Evolutionary conservation across 2,888 invertebrate species (phyloP), one percentile per base, ranked within the genome.

Genomic region (Bursaphelenchus okinawaensis): DNA sequence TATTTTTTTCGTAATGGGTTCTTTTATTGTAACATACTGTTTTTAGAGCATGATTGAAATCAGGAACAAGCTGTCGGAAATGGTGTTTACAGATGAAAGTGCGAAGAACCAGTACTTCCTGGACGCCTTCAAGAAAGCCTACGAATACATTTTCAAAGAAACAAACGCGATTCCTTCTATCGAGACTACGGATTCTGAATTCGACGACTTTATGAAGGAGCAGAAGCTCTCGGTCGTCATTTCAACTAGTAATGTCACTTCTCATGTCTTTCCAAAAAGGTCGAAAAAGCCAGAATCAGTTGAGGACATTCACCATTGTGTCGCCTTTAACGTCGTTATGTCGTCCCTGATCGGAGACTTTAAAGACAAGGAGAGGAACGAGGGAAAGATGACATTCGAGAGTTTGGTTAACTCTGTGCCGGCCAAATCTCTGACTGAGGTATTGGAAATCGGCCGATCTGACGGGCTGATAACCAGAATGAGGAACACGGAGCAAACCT

Each of bases 381-480:
- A 16, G 4, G 31, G 27, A 6, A 24, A 24, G 7, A 22, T 26
- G 4, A 22, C 22, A 51, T 22, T 16, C 24, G 51, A 58, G 22
- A 58, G 51, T 8, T 54, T 69, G 12, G 28, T 66, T 19, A 56
- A 62, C 22, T 31, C 31, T n/a, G 24, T 66, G 23, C 40, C 16
- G 9, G 55, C 65, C 7, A 27, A 60, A 27, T 40, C 62, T 0
- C 23, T 71, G 52, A 62, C 66, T 7, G 64, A 72, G n/a, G 55
- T 64, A 16, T 50, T 74, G 29, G 55, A 74, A 66, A 28, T 12
- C 2, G 31, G 60, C 2, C 68, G 76, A 51, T 63, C 70, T 1
- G 80, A 78, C 65, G 80, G 80, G 7, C 64, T 80, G 1, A 73
- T 80, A 7, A 69, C 77, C 7, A 63, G 72, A 23, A 66, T 66